These are phyloP conservation scores for Ophion ventricosus DNA, from an alignment of 2,888 invertebrate genomes.

Conservation along the genomic window DNA sequence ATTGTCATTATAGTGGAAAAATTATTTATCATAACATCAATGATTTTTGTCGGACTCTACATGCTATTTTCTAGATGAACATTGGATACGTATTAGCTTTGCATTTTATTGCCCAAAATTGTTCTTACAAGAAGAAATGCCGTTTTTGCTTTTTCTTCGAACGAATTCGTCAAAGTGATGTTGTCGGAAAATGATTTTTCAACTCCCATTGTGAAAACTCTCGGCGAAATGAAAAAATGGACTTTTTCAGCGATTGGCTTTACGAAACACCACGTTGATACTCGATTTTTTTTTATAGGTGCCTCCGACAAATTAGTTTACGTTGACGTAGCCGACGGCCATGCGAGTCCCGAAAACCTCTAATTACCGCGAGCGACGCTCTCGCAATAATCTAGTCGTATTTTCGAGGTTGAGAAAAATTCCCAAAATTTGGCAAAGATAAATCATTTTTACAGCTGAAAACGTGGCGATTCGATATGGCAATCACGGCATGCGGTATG, in stretches of 20 bases:
- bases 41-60: not conserved
- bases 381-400: not conserved
- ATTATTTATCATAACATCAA: not conserved
- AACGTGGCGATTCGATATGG: constrained; percentile 42
- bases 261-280: constrained; percentile 8
- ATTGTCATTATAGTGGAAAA: not conserved
- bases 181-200: not conserved
- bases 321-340: constrained; percentile 61
- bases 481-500: not conserved
- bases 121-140: no score
- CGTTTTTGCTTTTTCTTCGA: no score
- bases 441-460: constrained; percentile 44
- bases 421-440: constrained; percentile 6
- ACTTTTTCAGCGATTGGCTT: not conserved
- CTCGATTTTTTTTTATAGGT: constrained; percentile 52
- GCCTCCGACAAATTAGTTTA: constrained; percentile 61
- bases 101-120: no score
- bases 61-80: no score
- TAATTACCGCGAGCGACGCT: constrained; percentile 11
- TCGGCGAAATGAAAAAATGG: constrained; percentile 7
- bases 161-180: no score
- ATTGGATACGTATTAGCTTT: no score
- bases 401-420: constrained; percentile 8
- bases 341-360: constrained; percentile 33
- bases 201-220: not conserved